These are phyloP conservation scores for Cyaniris semiargus DNA, from an alignment of 2,888 invertebrate species.

Conservation along the genomic window DNA sequence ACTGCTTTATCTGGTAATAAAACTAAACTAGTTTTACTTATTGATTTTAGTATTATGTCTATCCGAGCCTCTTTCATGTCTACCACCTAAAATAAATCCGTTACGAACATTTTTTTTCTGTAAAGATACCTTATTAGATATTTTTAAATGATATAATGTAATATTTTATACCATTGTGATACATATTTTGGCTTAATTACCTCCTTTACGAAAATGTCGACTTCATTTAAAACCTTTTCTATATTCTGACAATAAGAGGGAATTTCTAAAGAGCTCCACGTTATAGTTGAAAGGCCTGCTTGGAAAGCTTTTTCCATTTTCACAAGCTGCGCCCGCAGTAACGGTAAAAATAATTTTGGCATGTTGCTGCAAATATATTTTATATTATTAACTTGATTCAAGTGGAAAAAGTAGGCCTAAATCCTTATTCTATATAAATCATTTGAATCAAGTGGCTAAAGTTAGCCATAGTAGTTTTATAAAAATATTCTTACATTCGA, in stretches of 20 bases:
- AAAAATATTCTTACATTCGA: slow-evolving; percentile 55
- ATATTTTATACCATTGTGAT: not conserved
- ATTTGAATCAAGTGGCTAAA: not conserved
- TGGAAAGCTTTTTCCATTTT: slow-evolving; percentile 86
- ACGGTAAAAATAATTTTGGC: slow-evolving; percentile 84
- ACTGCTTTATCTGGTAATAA: slow-evolving; percentile 83
- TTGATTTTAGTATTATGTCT: slow-evolving; percentile 83
- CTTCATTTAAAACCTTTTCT: slow-evolving; percentile 77
- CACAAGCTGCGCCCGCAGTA: slow-evolving; percentile 84
- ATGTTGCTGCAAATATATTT: slow-evolving; percentile 64
- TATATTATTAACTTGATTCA: not conserved
- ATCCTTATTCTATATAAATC: not conserved
- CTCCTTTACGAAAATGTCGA: slow-evolving; percentile 85
- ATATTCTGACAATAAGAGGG: slow-evolving; percentile 82
- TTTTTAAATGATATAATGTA: not conserved
- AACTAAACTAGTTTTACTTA: slow-evolving; percentile 82
- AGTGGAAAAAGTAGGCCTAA: not conserved
- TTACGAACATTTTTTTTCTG: not conserved
- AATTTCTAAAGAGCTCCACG: slow-evolving; percentile 90
- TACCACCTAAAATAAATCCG: slow-evolving; percentile 66
- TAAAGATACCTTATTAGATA: not conserved
- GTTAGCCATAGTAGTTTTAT: not conserved
- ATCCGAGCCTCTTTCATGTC: slow-evolving; percentile 89
- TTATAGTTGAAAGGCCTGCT: slow-evolving; percentile 88
- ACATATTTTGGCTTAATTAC: slow-evolving; percentile 49